phyloP scores from a whole-genome alignment of 2,888 invertebrate species.

The Cryptus viduatorius region DNA sequence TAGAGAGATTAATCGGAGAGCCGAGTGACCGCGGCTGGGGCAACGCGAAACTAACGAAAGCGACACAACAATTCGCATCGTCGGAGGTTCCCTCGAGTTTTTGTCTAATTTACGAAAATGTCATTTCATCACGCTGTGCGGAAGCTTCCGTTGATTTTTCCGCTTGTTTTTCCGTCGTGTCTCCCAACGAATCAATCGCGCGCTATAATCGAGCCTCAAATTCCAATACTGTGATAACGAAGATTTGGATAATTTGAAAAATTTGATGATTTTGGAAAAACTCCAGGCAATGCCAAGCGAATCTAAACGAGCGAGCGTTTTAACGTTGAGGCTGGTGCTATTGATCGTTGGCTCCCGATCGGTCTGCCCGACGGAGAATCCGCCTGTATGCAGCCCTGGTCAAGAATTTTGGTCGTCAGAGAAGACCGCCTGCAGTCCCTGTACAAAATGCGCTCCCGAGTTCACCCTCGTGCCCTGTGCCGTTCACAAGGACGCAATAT shows the following conservation, averaged over 20 bases:
- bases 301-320: conserved; percentile 68
- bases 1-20: conserved; percentile 39
- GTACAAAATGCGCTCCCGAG: conserved; percentile 89
- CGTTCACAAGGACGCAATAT: conserved; percentile 91
- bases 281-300: conserved; percentile 80
- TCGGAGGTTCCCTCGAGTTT: neutral
- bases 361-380: conserved; percentile 67
- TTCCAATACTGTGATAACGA: too few species aligned
- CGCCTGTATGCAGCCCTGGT: conserved; percentile 85
- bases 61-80: neutral
- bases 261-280: conserved; percentile 8
- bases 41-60: neutral
- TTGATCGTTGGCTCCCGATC: conserved; percentile 72
- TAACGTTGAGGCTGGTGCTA: conserved; percentile 77
- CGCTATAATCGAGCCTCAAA: too few species aligned
- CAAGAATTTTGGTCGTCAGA: conserved; percentile 90
- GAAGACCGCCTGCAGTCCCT: conserved; percentile 89
- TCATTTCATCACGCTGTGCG: neutral
- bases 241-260: neutral
- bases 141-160: too few species aligned
- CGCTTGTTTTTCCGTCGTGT: neutral
- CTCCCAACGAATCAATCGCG: too few species aligned
- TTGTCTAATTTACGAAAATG: neutral
- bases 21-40: conserved; percentile 1
- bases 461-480: conserved; percentile 91